Evolutionary conservation across 2,113 vertebrate species (phyloP).

Genomic region (cattle (Bos taurus)): DNA sequence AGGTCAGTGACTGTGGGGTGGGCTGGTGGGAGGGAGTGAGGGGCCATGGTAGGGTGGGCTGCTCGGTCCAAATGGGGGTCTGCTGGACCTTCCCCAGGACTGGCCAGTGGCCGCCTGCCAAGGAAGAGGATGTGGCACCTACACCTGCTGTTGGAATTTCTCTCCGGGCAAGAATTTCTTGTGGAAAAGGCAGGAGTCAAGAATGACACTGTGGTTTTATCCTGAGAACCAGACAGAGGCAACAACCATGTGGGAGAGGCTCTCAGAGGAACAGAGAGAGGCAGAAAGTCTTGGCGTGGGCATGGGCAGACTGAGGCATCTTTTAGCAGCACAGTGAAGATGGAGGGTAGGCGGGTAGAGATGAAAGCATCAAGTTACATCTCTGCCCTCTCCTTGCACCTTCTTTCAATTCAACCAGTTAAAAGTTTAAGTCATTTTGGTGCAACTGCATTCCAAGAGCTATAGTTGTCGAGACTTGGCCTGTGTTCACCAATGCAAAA

Average conservation of each 20-base stretch:
- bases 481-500: neutral
- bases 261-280: neutral
- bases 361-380: neutral
- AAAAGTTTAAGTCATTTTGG: neutral
- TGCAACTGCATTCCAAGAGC: neutral
- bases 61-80: fast-evolving
- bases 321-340: neutral
- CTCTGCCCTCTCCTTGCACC: neutral
- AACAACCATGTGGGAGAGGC: neutral
- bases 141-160: neutral
- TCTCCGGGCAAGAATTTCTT: neutral
- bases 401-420: neutral
- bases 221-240: neutral
- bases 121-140: neutral
- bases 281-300: neutral
- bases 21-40: neutral
- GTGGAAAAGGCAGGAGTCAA: neutral
- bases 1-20: neutral
- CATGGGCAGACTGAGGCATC: neutral
- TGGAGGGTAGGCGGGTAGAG: too few relatives aligned
- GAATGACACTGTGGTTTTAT: neutral
- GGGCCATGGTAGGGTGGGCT: neutral
- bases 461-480: fast-evolving
- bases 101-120: neutral
- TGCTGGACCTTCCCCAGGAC: neutral